Base-by-base conservation (phyloP, 1,140 invertebrate genomes). In the Rhagoletis pomonella region DNA sequence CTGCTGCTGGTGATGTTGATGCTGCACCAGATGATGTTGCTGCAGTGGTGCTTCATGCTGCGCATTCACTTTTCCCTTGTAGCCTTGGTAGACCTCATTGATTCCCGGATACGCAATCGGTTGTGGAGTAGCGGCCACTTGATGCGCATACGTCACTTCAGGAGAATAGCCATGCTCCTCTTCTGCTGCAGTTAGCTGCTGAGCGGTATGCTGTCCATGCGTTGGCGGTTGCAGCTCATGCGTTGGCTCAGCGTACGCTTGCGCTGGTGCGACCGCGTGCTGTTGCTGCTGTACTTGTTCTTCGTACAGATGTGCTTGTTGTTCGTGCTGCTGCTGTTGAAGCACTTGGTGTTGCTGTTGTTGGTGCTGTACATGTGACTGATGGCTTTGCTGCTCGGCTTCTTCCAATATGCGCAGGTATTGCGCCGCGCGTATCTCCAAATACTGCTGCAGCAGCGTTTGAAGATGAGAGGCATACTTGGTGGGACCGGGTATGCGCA, bases 391-490 rank as follows among this genome's bases (percentile, higher is more conserved):
- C 2, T 89, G 89, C 19, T 93, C 92, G 3, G 90, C 90, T 50
- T 93, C 90, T 60, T 93, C 90, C 17, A 93, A 77, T 87, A 91
- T 87, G 2, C 91, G 90, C 39, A 93, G 73, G 84, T 92, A 93
- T 87, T 93, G 91, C 0, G 92, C 91, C 0, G 92, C 92, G 1
- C 92, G 90, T 86, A 93, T 92, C 87, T 93, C 92, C 3, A 93
- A 86, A 86, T 93, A 93, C 87, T 93, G 92, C 86, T 93, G 92
- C 44, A 93, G 87, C 17, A 93, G 86, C 6, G 90, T 90, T 69
- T 93, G 92, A 87, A 93, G 87, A 88, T 93, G 92, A 4, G 91
- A 89, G 4, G 92, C 92, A 55, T 93, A 93, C 59, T 93, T 93
- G 6, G 91, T 89, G 5, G 92, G 92, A 1, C 92, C 92, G 0